These are phyloP conservation scores for Loxodonta africana DNA, from an alignment of 2,113 vertebrate species.

Conservation along the genomic window DNA sequence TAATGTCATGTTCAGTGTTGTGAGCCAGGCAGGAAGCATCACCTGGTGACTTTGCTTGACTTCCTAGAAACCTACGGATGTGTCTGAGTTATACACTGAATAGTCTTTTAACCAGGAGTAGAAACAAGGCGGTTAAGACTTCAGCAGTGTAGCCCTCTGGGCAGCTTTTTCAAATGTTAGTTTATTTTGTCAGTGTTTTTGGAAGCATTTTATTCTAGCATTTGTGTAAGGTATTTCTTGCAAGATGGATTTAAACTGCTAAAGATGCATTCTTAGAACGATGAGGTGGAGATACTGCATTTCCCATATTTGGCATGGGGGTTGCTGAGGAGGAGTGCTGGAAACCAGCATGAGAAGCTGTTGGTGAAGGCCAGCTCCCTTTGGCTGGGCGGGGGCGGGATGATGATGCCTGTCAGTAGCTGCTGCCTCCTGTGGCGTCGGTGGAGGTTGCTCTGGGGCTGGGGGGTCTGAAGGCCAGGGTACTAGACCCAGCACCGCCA, in stretches of 20 bases:
- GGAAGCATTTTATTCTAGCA: background rate
- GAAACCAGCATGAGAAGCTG: background rate
- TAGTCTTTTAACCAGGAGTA: background rate
- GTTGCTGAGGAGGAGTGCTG: background rate
- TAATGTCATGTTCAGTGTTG: background rate
- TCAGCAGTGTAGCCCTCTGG: background rate
- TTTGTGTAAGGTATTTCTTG: background rate
- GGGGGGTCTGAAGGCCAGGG: background rate
- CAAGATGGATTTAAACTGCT: background rate
- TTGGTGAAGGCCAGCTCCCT: background rate
- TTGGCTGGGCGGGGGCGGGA: no score
- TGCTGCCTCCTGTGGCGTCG: background rate
- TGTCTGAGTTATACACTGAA: background rate
- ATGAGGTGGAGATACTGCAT: background rate
- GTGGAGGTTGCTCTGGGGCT: background rate
- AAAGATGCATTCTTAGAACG: background rate
- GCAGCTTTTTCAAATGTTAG: background rate
- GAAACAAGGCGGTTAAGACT: background rate
- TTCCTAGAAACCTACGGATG: background rate
- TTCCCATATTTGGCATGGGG: background rate
- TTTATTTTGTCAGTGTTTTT: background rate
- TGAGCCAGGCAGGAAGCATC: background rate
- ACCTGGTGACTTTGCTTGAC: background rate
- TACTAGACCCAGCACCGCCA: background rate
- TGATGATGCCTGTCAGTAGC: accelerated